Conservation (phyloP, 2,797 vertebrate genomes). For the Crocodylus rhombifer region DNA sequence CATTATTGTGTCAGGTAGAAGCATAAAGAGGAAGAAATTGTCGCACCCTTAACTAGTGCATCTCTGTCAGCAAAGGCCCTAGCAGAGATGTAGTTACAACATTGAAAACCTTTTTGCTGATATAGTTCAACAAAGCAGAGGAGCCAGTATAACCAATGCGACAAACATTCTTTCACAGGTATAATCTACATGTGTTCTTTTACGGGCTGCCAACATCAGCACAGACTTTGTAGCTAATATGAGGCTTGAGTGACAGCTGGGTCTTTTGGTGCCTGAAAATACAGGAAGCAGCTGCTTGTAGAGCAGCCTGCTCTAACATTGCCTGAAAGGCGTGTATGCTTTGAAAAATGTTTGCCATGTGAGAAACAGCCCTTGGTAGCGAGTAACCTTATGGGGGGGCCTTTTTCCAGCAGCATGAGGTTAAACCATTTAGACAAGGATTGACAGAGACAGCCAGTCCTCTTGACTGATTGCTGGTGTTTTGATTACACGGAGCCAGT, state of each 20-base stretch:
- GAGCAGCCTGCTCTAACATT: rapidly evolving
- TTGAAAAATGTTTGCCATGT: neutral
- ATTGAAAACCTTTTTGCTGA: neutral
- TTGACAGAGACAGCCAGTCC: neutral
- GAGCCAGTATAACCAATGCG: neutral
- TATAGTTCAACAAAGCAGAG: neutral
- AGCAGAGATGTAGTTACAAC: neutral
- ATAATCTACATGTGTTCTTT: neutral
- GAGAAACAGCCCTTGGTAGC: no score
- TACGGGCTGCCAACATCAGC: neutral
- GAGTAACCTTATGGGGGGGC: no score
- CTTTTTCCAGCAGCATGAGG: neutral
- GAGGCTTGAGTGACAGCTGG: neutral
- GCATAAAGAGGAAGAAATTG: neutral
- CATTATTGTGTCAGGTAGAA: rapidly evolving
- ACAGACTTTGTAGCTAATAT: neutral
- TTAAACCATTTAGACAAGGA: neutral
- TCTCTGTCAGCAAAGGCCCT: neutral
- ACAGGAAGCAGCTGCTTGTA: neutral
- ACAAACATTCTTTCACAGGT: neutral
- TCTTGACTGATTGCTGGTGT: neutral
- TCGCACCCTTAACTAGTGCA: neutral
- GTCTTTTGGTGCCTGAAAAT: neutral
- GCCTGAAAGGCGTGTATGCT: neutral
- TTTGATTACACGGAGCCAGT: neutral